Conservation (phyloP, 2,113 vertebrate genomes). For the Pelvicachromis taeniatus region DNA sequence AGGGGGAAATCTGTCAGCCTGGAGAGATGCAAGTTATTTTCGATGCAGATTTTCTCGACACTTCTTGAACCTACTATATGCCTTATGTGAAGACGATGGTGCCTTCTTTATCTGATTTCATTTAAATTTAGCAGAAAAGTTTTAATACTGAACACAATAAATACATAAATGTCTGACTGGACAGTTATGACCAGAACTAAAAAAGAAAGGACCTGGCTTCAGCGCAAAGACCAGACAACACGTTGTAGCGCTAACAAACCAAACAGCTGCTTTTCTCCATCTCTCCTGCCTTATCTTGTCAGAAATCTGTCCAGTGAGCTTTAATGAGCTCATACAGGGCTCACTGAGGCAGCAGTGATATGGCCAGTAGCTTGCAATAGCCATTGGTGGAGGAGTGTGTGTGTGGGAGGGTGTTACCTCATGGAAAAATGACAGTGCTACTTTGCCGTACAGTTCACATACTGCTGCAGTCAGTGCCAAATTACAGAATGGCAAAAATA, state of each 20-base stretch:
- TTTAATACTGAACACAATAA: not conserved
- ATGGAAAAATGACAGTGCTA: slow-evolving; percentile 24
- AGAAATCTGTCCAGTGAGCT: slow-evolving; percentile 20
- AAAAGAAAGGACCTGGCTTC: not conserved
- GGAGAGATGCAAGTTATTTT: not conserved
- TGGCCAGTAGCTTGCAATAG: slow-evolving; percentile 20
- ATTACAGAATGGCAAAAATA: not conserved
- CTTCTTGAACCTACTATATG: not conserved
- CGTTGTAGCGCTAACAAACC: not conserved
- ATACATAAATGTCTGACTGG: not conserved
- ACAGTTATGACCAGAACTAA: not conserved
- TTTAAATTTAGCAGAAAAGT: not conserved
- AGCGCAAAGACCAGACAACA: not conserved
- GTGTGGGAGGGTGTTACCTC: slow-evolving; percentile 8
- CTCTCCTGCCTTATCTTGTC: not conserved
- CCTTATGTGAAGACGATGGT: not conserved
- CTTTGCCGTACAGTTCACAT: slow-evolving; percentile 17
- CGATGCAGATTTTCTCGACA: not conserved
- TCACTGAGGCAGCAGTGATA: slow-evolving; percentile 38
- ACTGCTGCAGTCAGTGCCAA: not conserved
- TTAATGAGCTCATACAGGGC: slow-evolving; percentile 39
- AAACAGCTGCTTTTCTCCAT: not conserved
- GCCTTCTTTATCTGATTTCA: not conserved
- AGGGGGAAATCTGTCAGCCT: not conserved
- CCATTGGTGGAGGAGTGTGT: not conserved